phyloP scores from a whole-genome alignment of 2,888 invertebrate genomes.

The Antheraea yamamai region DNA sequence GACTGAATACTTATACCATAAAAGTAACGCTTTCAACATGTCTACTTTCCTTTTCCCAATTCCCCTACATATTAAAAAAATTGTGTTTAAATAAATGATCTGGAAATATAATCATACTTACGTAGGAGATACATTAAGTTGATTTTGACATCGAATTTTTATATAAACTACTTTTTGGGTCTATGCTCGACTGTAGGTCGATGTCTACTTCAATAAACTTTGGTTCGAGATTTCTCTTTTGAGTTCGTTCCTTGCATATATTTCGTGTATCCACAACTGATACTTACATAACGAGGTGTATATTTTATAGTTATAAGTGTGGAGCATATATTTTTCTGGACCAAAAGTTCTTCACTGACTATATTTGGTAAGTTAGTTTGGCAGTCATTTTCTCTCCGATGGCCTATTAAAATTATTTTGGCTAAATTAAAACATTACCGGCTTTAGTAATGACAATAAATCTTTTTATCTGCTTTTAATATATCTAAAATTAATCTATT shows the following conservation, averaged over 20 bases:
- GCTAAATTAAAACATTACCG: neutral
- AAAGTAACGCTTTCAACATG: too few species aligned
- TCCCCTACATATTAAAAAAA: too few species aligned
- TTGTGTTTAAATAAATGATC: too few species aligned
- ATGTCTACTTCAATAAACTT: neutral
- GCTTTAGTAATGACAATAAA: neutral
- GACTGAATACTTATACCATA: too few species aligned
- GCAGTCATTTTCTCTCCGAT: neutral
- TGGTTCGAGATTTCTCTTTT: neutral
- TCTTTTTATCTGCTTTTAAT: too few species aligned
- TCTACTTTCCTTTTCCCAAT: too few species aligned
- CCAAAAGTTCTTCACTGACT: neutral
- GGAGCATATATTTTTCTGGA: neutral
- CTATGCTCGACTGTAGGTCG: too few species aligned
- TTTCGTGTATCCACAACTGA: neutral
- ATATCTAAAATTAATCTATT: too few species aligned
- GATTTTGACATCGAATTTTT: too few species aligned
- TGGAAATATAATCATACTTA: too few species aligned
- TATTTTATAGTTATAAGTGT: neutral
- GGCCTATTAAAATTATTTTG: neutral
- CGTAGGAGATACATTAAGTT: too few species aligned
- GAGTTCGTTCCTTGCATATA: neutral
- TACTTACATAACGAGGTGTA: neutral
- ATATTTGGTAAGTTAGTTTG: neutral
- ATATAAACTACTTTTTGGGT: too few species aligned